A percentile compares a stretch with the other conserved stretches of the same genome.
phyloP scores from a whole-genome alignment of 2,113 vertebrate genomes.

The Turdus rufiventris region DNA sequence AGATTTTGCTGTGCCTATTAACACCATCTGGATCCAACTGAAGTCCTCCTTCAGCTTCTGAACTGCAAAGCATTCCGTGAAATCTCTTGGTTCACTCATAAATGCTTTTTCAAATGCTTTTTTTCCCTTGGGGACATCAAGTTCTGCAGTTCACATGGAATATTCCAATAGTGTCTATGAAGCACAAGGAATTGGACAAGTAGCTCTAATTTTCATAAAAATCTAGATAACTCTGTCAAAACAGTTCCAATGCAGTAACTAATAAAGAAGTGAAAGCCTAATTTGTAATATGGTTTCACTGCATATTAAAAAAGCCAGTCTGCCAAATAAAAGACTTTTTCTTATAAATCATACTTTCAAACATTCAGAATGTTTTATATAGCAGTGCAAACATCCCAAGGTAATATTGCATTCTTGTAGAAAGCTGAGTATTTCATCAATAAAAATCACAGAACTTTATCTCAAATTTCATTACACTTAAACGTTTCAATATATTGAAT shows the following conservation, averaged over 20 bases:
- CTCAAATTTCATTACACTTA: slow-evolving; percentile 39
- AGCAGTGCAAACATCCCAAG: background rate
- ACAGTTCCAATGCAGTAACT: background rate
- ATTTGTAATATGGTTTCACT: background rate
- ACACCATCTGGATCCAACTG: background rate
- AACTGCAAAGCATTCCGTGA: background rate
- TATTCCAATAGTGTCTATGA: background rate
- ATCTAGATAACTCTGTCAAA: background rate
- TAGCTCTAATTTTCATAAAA: background rate
- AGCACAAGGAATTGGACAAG: background rate
- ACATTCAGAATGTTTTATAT: background rate
- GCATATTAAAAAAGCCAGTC: background rate
- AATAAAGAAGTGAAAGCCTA: background rate
- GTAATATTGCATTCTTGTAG: background rate
- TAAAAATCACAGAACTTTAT: slow-evolving; percentile 21
- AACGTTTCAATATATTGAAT: background rate
- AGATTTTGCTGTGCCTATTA: background rate
- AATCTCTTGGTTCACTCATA: background rate
- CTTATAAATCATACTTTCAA: background rate
- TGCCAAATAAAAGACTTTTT: background rate
- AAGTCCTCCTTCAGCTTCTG: background rate
- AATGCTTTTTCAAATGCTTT: background rate
- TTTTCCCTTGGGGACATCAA: background rate
- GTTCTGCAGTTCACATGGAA: background rate
- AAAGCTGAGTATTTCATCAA: slow-evolving; percentile 22